These are phyloP conservation scores for Otolemur crassicaudatus DNA, from an alignment of 2,797 vertebrate species.

Conservation along the genomic window DNA sequence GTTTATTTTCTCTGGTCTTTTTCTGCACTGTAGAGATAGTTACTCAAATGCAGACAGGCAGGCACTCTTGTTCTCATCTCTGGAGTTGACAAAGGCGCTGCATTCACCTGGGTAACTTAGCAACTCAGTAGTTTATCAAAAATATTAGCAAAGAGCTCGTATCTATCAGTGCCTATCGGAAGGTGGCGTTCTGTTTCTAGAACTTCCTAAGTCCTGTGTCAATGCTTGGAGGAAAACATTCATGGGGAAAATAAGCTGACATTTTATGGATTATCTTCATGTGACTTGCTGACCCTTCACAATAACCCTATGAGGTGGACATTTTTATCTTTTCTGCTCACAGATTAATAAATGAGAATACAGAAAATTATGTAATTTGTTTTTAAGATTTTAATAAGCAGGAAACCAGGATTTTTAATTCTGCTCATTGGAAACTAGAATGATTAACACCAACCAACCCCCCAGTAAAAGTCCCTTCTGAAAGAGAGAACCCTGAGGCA, in stretches of 20 bases:
- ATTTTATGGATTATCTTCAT: neutral
- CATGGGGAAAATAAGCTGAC: accelerated
- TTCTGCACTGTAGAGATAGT: accelerated
- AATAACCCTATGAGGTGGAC: neutral
- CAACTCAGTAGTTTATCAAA: neutral
- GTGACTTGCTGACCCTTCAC: neutral
- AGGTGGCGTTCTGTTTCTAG: neutral
- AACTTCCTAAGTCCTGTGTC: neutral
- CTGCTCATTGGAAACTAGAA: neutral
- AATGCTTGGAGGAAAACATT: no score
- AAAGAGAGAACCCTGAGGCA: neutral
- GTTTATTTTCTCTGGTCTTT: neutral
- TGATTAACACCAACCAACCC: neutral
- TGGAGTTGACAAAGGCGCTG: neutral
- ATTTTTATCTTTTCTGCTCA: neutral
- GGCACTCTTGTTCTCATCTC: no score
- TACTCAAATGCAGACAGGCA: no score
- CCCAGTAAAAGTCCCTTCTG: neutral
- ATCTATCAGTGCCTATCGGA: no score
- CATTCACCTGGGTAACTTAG: neutral
- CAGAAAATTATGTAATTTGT: neutral
- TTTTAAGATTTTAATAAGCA: neutral
- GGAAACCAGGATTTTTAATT: neutral
- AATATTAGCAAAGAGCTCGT: neutral
- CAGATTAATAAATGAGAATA: neutral